These are phyloP conservation scores for Lordiphosa andalusiaca DNA, from an alignment of 2,888 invertebrate genomes.

Conservation along the genomic window DNA sequence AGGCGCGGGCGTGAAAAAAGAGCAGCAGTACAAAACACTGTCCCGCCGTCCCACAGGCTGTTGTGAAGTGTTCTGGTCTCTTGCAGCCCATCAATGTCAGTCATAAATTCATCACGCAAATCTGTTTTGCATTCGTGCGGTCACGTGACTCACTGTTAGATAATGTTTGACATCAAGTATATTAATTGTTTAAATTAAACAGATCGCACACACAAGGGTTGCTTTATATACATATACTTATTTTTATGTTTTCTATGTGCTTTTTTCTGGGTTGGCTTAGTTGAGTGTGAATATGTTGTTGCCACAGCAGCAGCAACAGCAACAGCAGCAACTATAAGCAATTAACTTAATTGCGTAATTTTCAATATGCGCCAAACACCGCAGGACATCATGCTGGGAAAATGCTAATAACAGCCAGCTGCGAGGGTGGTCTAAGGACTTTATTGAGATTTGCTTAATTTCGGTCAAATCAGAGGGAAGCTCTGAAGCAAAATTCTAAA, in stretches of 20 bases:
- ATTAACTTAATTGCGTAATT: conserved; percentile 67
- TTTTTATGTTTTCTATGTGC: background rate
- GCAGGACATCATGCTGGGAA: conserved; percentile 45
- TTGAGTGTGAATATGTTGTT: conserved; percentile 36
- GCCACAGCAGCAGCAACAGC: conserved; percentile 39
- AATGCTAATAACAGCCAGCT: conserved; percentile 8
- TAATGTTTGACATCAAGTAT: conserved; percentile 63
- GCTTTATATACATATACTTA: conserved; percentile 1
- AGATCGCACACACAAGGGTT: conserved; percentile 34
- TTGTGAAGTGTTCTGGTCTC: conserved; percentile 44
- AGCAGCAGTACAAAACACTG: conserved; percentile 50
- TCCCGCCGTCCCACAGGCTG: conserved; percentile 32
- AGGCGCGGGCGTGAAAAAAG: conserved; percentile 68
- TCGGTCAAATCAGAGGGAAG: background rate
- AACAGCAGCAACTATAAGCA: conserved; percentile 64
- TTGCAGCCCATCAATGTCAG: conserved; percentile 66
- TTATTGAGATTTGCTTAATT: background rate
- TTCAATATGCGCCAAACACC: conserved; percentile 54
- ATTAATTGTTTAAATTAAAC: conserved; percentile 71
- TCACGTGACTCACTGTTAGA: conserved; percentile 70
- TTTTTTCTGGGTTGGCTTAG: background rate
- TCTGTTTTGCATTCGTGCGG: conserved; percentile 71
- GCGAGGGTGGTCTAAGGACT: conserved; percentile 15
- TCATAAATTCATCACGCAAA: conserved; percentile 75
- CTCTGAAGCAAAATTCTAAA: too few species aligned